Base-by-base conservation (phyloP, 2,888 invertebrate genomes). In the Fragum fragum region DNA sequence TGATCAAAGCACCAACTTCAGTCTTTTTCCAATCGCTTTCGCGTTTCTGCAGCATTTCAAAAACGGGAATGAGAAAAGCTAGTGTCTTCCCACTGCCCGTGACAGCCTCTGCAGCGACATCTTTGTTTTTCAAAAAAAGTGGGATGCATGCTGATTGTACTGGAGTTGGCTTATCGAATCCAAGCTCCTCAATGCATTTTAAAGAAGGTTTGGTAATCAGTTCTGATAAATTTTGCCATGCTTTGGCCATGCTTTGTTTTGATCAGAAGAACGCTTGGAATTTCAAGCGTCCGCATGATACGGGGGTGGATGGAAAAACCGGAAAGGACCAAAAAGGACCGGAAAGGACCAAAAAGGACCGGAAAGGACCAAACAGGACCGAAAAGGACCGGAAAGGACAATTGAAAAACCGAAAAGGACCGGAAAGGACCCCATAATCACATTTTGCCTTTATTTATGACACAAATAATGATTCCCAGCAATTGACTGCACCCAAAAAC, bases 11-110 rank as follows among this genome's bases (percentile, higher is more conserved):
- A 52, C 98, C 98, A 74, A 99, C 96, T 86, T 95, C 94, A 72
- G 92, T 86, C 81, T 92, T 93, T 73, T 93, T 93, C 84, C 93
- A 84, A 26, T 86, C 77, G 3, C 84, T 85, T 63, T 93, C 91
- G 69, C 93, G 90, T 81, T 93, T 91, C 36, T 85, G 81, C 69
- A 99, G 95, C 90, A 98, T 96, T 95, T 99, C 98, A 70, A 99
- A 91, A 91, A 98, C 94, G 0, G 99, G 99, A 59, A 99, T 96
- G 16, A 99, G 95, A 94, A 99, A 99, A 0, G 99, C 98, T 53
- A 99, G 95, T 0, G 99, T 99, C 95, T 99, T 99, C 0, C 99
- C 99, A 86, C 99, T 99, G 3, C 99, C 99, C 0, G 99, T 99
- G 0, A 99, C 98, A 3, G 99, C 99, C 95, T 99, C 99, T 0